phyloP scores from a whole-genome alignment of 2,113 vertebrate genomes.

The Oreochromis aureus region DNA sequence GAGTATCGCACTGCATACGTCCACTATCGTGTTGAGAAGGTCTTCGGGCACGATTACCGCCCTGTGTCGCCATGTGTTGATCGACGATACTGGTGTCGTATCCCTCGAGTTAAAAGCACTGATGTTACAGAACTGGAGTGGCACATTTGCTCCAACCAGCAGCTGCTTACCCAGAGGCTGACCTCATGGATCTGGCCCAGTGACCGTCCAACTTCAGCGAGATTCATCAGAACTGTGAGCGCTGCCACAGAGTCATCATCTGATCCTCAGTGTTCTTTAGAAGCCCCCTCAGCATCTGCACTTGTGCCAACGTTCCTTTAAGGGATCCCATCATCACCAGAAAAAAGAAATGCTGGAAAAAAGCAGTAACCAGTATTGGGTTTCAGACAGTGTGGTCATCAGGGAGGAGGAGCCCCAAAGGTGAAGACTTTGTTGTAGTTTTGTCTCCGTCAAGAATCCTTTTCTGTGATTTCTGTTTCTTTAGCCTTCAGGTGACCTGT shows the following conservation, averaged over 20 bases:
- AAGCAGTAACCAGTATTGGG: constrained; percentile 27
- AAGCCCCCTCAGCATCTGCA: constrained; percentile 90
- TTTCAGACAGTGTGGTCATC: background rate
- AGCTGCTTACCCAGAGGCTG: constrained; percentile 92
- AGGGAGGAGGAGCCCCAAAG: background rate
- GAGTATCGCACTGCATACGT: constrained; percentile 91
- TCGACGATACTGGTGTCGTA: constrained; percentile 82
- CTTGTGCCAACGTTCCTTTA: constrained; percentile 61
- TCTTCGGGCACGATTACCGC: constrained; percentile 89
- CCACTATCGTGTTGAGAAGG: constrained; percentile 94
- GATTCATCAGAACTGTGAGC: constrained; percentile 86
- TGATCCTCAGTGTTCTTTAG: constrained; percentile 94
- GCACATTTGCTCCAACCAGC: constrained; percentile 97
- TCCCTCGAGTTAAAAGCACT: constrained; percentile 92
- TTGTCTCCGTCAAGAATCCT: background rate
- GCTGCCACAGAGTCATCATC: constrained; percentile 89
- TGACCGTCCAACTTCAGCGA: constrained; percentile 74
- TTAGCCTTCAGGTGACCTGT: background rate
- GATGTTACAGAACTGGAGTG: constrained; percentile 95
- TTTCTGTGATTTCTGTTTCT: background rate
- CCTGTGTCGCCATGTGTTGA: constrained; percentile 85
- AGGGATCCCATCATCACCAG: constrained; percentile 45
- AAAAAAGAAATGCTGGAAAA: constrained; percentile 57
- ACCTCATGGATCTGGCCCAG: constrained; percentile 90
- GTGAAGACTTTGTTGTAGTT: background rate